Evolutionary conservation across 2,797 vertebrate species (phyloP).

Genomic region (Alfaro cultratus): DNA sequence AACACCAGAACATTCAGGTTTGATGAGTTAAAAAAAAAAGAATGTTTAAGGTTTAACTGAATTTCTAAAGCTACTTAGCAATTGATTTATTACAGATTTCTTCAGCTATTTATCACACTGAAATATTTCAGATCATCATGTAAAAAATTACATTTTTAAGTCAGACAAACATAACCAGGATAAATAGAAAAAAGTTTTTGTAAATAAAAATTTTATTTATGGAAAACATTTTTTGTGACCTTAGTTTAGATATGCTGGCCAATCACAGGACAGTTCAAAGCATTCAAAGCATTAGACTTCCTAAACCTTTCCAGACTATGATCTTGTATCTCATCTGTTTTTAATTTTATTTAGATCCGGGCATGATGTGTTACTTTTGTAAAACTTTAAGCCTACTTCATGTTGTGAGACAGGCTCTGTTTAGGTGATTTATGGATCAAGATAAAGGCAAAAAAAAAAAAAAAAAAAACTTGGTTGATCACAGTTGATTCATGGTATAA

Average conservation of each 20-base stretch:
- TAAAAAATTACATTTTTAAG: neutral
- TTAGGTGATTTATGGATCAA: neutral
- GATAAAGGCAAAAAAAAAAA: too few relatives aligned
- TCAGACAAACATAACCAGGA: neutral
- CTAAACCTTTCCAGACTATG: neutral
- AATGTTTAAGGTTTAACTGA: too few relatives aligned
- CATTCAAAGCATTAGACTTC: neutral
- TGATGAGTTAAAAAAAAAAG: too few relatives aligned
- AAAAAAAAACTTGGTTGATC: too few relatives aligned
- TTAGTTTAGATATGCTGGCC: neutral
- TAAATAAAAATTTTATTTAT: neutral
- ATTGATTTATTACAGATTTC: too few relatives aligned
- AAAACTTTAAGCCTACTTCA: neutral
- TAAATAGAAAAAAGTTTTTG: neutral
- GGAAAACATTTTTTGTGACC: neutral
- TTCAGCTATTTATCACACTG: neutral
- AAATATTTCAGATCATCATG: too few relatives aligned
- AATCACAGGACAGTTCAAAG: too few relatives aligned
- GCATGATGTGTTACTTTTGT: neutral
- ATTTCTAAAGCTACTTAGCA: too few relatives aligned
- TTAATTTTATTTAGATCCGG: neutral
- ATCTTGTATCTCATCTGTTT: neutral
- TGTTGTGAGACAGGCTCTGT: too few relatives aligned
- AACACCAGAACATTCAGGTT: too few relatives aligned
- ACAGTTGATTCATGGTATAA: too few relatives aligned